Evolutionary conservation across 92 coral and sea anemone species (phyloP).

Genomic region (Pocillopora grandis): DNA sequence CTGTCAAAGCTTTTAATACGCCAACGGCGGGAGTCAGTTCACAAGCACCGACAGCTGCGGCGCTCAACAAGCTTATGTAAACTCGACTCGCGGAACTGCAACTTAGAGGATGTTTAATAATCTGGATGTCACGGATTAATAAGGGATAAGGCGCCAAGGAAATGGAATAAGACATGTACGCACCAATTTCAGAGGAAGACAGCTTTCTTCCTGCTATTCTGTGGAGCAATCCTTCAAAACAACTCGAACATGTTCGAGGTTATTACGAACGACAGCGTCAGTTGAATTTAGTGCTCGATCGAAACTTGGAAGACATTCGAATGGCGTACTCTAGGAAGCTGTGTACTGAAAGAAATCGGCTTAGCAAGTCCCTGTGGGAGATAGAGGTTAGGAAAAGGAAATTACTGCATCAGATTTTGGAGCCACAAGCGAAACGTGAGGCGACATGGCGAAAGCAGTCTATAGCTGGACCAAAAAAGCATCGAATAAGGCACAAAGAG

Average conservation of each 20-base stretch:
- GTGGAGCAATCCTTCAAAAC: slow-evolving; percentile 69
- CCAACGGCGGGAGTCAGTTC: neutral
- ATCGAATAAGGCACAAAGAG: slow-evolving; percentile 16
- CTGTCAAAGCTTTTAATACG: slow-evolving; percentile 29
- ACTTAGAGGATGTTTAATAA: slow-evolving; percentile 12
- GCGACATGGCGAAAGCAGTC: slow-evolving; percentile 39
- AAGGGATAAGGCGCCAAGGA: neutral
- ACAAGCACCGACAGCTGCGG: slow-evolving; percentile 29
- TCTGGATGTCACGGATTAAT: slow-evolving; percentile 22
- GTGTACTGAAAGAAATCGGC: slow-evolving; percentile 73
- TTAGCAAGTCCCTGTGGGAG: slow-evolving; percentile 94
- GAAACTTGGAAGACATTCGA: slow-evolving; percentile 76
- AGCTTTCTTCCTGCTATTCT: slow-evolving; percentile 78
- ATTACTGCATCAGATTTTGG: slow-evolving; percentile 74
- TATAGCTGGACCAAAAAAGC: slow-evolving; percentile 19
- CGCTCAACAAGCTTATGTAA: slow-evolving; percentile 2
- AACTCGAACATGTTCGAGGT: slow-evolving; percentile 79
- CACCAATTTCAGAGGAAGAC: slow-evolving; percentile 76
- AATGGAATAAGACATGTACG: slow-evolving; percentile 38
- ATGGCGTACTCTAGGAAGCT: slow-evolving; percentile 76
- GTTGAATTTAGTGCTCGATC: slow-evolving; percentile 57
- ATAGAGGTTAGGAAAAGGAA: slow-evolving; percentile 84
- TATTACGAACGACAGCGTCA: slow-evolving; percentile 74
- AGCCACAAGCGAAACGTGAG: slow-evolving; percentile 47
- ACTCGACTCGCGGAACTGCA: neutral